Percentiles rank a stretch among this genome's conserved stretches.
phyloP scores from a whole-genome alignment of 1,140 invertebrate species.

The Globodera rostochiensis region DNA sequence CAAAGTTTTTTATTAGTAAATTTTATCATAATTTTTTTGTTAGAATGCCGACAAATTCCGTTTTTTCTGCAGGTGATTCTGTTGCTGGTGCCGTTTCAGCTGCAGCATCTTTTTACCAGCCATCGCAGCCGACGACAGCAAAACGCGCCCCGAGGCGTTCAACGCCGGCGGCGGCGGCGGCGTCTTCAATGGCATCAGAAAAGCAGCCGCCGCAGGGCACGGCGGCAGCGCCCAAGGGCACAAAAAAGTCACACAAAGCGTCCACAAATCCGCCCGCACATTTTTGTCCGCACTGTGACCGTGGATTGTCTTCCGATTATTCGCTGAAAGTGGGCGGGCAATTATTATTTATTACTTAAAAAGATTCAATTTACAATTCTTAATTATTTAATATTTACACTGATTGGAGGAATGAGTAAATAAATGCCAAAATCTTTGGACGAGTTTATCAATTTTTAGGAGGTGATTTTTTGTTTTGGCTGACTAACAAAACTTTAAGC shows the following conservation, averaged over 20 bases:
- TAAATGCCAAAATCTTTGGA: background rate
- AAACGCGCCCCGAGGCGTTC: background rate
- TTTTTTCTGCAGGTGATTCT: no score
- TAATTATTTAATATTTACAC: constrained; percentile 3
- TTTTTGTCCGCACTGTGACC: constrained; percentile 11
- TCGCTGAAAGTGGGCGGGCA: background rate
- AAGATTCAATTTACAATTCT: no score
- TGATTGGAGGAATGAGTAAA: background rate
- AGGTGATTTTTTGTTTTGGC: no score
- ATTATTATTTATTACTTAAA: no score
- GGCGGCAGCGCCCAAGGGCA: background rate
- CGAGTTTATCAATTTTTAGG: background rate
- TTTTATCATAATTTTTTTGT: no score
- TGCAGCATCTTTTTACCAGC: background rate
- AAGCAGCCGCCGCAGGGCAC: constrained; percentile 1
- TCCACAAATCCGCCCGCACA: constrained; percentile 12
- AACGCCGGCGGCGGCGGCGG: background rate
- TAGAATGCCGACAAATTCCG: no score
- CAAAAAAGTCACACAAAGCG: background rate
- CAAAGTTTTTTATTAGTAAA: no score
- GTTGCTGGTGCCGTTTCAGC: background rate
- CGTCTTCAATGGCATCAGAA: background rate
- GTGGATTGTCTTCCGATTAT: constrained; percentile 19
- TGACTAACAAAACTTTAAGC: no score
- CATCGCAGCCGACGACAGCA: constrained; percentile 7